These are phyloP conservation scores for Melanostoma mellinum DNA, from an alignment of 2,888 invertebrate species.

Conservation along the genomic window DNA sequence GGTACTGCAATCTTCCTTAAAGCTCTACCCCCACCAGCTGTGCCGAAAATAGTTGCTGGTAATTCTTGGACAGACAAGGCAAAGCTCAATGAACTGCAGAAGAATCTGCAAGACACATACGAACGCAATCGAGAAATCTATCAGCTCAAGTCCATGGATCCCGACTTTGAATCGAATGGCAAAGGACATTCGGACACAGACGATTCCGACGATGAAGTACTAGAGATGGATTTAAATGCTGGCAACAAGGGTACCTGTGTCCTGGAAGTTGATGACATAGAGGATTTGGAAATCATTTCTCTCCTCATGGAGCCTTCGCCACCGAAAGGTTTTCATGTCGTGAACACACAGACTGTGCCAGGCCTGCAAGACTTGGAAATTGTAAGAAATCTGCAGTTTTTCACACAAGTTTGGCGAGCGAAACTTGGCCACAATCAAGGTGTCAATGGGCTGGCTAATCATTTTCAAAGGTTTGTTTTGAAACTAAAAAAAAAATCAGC, in stretches of 20 bases:
- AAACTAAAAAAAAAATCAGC: background rate
- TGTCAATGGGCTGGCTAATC: slow-evolving; percentile 83
- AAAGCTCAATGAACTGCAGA: slow-evolving; percentile 87
- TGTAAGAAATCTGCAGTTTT: slow-evolving; percentile 90
- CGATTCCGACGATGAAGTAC: slow-evolving; percentile 87
- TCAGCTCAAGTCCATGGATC: slow-evolving; percentile 84
- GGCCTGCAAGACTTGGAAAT: slow-evolving; percentile 87
- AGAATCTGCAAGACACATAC: slow-evolving; percentile 87
- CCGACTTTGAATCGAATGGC: slow-evolving; percentile 75
- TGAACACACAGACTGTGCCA: slow-evolving; percentile 90
- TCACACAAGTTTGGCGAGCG: slow-evolving; percentile 90
- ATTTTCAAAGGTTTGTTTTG: slow-evolving; percentile 82
- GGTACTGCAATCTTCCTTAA: slow-evolving; percentile 92
- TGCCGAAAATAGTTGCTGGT: slow-evolving; percentile 88
- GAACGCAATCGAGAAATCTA: slow-evolving; percentile 88
- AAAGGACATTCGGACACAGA: slow-evolving; percentile 84
- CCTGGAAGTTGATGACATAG: slow-evolving; percentile 92
- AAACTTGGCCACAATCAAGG: slow-evolving; percentile 84
- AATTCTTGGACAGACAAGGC: slow-evolving; percentile 86
- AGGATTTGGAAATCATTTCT: slow-evolving; percentile 90
- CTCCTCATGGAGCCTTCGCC: slow-evolving; percentile 89
- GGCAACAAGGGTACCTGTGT: slow-evolving; percentile 92
- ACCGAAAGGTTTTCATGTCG: slow-evolving; percentile 90
- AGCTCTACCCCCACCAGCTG: slow-evolving; percentile 89
- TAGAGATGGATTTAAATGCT: slow-evolving; percentile 86